Evolutionary conservation across 1,140 invertebrate genomes (phyloP), one percentile per base, ranked within the genome.

Genomic region (Agrilus planipennis): DNA sequence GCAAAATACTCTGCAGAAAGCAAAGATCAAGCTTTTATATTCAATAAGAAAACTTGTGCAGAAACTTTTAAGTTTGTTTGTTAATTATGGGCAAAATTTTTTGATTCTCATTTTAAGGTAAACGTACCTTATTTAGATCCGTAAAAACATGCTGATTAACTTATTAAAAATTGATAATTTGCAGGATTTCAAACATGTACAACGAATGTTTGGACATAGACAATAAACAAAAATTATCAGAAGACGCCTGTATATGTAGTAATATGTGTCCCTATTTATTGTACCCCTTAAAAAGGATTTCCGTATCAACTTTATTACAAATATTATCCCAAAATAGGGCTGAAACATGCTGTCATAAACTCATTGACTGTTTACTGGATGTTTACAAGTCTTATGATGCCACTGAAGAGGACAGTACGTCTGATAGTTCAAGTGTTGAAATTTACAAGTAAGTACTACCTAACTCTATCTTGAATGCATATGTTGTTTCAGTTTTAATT

Each of bases 221-320:
- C 42, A 22, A 23, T 12, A 58, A 54, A 43, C 56, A 49, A 36
- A 41, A 47, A 6, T 29, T 60, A 28, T 36, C 21, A n/a, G 52
- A 51, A 19, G 47, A 40, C 12, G 57, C 47, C 12, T 50, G 61
- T 47, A 57, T 69, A 11, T 69, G 64, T 43, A 68, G 61, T 34
- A 76, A 76, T 40, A 72, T 72, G 42, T 75, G 68, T 48, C 71
- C 73, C 2, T 62, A 63, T 16, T 60, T 75, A 38, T 45, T 73
- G 11, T 64, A 73, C 50, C 65, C 68, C 0, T 46, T 69, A 12
- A 69, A 66, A 41, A 65, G 67, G 35, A 65, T 76, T 6, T 71
- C 74, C 17, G 61, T 75, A 23, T 63, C 64, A 0, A 60, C 62
- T 41, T 60, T 76, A 30, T 45, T 71, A 15, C 67, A 75, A 64